Conservation (phyloP, 2,888 invertebrate genomes). For the Malachius bipustulatus region DNA sequence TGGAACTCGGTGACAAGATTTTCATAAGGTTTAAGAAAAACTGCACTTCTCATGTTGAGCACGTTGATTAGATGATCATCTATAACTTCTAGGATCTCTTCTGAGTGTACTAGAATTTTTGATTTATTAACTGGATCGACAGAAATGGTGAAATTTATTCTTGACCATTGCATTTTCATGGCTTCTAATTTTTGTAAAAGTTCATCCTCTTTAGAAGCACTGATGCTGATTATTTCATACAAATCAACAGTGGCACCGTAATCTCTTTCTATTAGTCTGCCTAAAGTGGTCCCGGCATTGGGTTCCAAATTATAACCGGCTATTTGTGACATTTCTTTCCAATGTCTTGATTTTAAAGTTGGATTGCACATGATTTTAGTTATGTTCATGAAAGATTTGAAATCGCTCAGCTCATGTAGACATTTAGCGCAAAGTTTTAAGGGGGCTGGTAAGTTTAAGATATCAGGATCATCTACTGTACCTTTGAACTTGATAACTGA, state of each 20-base stretch:
- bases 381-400: constrained; percentile 67
- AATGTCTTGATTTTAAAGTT: constrained; percentile 65
- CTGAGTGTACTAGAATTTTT: constrained; percentile 52
- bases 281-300: constrained; percentile 66
- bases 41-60: constrained; percentile 70
- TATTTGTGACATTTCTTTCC: constrained; percentile 71
- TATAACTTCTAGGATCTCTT: constrained; percentile 61
- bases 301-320: constrained; percentile 69
- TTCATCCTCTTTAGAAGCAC: constrained; percentile 64
- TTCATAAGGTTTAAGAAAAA: constrained; percentile 71
- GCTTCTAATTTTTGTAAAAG: constrained; percentile 59
- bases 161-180: constrained; percentile 67
- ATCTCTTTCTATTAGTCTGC: constrained; percentile 61
- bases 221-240: constrained; percentile 68
- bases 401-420: constrained; percentile 50
- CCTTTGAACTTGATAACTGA: constrained; percentile 39
- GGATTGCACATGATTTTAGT: constrained; percentile 80
- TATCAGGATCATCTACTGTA: constrained; percentile 62
- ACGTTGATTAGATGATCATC: constrained; percentile 73
- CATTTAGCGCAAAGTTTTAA: constrained; percentile 59
- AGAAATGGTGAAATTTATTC: constrained; percentile 52
- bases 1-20: constrained; percentile 55
- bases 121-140: constrained; percentile 52
- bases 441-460: constrained; percentile 67
- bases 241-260: constrained; percentile 57